phyloP scores from a whole-genome alignment of 2,888 invertebrate genomes.

The Peribatodes rhomboidaria region DNA sequence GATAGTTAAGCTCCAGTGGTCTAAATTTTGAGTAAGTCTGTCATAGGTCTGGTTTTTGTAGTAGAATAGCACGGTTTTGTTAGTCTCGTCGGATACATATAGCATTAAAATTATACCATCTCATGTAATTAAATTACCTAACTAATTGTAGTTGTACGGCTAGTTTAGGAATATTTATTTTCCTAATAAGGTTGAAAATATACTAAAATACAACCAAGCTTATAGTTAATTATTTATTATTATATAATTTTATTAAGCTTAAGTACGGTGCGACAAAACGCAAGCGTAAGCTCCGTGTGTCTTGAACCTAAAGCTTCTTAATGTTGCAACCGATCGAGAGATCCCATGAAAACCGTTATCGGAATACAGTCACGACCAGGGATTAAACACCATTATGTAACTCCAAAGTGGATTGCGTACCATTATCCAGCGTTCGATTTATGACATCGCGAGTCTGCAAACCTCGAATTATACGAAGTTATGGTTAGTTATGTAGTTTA shows the following conservation, averaged over 20 bases:
- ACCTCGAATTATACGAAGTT: conserved; percentile 51
- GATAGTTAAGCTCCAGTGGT: conserved; percentile 7
- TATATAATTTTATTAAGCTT: neutral
- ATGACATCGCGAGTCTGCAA: conserved; percentile 60
- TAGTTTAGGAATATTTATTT: no score
- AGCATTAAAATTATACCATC: no score
- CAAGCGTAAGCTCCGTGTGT: neutral
- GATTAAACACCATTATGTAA: conserved; percentile 69
- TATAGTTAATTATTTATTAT: no score
- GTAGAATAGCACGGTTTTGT: neutral
- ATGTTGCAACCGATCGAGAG: conserved; percentile 27
- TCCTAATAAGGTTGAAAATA: no score
- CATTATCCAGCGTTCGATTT: conserved; percentile 70
- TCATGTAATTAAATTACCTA: no score
- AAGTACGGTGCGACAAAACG: neutral
- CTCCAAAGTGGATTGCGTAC: conserved; percentile 62
- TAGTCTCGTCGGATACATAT: no score
- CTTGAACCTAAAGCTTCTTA: conserved; percentile 8
- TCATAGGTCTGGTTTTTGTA: neutral
- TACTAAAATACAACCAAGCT: no score
- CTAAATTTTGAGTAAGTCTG: neutral
- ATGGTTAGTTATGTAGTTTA: conserved; percentile 30
- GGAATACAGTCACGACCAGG: conserved; percentile 74
- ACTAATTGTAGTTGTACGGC: no score
- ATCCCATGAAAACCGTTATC: conserved; percentile 49